Conservation (phyloP, 2,888 invertebrate species). For the Eupsilia transversa region DNA sequence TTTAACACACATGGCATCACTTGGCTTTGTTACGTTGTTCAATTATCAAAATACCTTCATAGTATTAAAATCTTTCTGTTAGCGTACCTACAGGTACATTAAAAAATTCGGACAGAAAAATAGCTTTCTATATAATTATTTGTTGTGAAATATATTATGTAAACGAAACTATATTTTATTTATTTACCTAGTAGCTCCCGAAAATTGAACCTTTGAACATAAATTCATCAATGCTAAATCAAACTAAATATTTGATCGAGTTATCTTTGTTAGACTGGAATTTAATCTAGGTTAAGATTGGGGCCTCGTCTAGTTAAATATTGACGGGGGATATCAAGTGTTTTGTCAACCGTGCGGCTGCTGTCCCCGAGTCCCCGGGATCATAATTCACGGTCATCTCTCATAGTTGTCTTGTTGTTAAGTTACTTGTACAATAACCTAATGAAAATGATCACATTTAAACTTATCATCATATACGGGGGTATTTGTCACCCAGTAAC, state of each 20-base stretch:
- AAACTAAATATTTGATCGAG: constrained; percentile 37
- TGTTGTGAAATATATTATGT: not conserved
- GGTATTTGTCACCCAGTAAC: not conserved
- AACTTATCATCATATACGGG: not conserved
- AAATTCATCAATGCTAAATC: constrained; percentile 41
- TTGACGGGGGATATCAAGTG: constrained; percentile 64
- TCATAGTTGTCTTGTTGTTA: constrained; percentile 36
- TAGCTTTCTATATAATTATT: not conserved
- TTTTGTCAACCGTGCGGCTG: constrained; percentile 62
- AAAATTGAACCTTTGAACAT: not conserved
- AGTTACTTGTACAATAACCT: constrained; percentile 43
- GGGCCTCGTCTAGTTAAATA: constrained; percentile 43
- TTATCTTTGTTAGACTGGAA: constrained; percentile 29
- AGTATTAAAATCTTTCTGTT: not conserved
- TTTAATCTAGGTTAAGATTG: constrained; percentile 50
- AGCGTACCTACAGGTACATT: not conserved
- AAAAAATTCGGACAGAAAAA: not conserved
- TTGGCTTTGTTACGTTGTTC: not conserved
- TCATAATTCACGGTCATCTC: constrained; percentile 65
- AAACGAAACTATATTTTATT: not conserved
- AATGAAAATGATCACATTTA: not conserved
- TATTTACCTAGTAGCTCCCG: not conserved
- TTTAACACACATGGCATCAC: not conserved
- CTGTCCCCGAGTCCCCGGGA: constrained; percentile 37
- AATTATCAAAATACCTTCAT: not conserved